A percentile compares a stretch with the other conserved stretches of the same genome.
Evolutionary conservation across 2,888 invertebrate genomes (phyloP).

Genomic region (Patella caerulea): DNA sequence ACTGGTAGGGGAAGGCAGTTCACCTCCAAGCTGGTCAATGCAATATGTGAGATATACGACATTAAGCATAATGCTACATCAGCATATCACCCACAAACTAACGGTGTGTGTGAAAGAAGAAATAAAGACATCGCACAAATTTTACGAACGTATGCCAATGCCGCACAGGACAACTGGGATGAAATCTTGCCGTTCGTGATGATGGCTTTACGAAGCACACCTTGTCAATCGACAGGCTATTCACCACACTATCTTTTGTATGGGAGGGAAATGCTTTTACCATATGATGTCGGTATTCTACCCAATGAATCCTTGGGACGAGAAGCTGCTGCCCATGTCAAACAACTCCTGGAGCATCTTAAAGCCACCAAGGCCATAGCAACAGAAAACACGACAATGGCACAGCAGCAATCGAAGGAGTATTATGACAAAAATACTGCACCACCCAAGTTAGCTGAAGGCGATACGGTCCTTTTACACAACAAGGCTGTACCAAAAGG

Average conservation of each 20-base stretch:
- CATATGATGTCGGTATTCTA: neutral
- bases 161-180: constrained; percentile 1
- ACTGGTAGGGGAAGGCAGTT: constrained; percentile 36
- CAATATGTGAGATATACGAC: constrained; percentile 16
- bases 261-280: constrained; percentile 17
- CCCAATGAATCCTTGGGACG: neutral
- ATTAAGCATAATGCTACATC: constrained; percentile 8
- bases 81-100: constrained; percentile 17
- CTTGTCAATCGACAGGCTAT: constrained; percentile 6
- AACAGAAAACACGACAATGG: neutral
- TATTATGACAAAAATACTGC: constrained; percentile 16
- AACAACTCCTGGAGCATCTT: constrained; percentile 4
- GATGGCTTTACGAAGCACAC: constrained; percentile 11
- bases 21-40: constrained; percentile 26
- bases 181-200: constrained; percentile 16
- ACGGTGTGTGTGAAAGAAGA: constrained; percentile 20
- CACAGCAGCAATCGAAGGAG: constrained; percentile 11
- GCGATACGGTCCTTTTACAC: constrained; percentile 13
- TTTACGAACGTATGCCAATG: constrained; percentile 9
- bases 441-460: neutral
- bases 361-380: constrained; percentile 13
- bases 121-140: constrained; percentile 14
- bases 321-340: neutral
- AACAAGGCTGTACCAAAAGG: constrained; percentile 23
- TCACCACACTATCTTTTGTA: constrained; percentile 21